These are phyloP conservation scores for Mythimna impura DNA, from an alignment of 2,888 invertebrate genomes.

Conservation along the genomic window DNA sequence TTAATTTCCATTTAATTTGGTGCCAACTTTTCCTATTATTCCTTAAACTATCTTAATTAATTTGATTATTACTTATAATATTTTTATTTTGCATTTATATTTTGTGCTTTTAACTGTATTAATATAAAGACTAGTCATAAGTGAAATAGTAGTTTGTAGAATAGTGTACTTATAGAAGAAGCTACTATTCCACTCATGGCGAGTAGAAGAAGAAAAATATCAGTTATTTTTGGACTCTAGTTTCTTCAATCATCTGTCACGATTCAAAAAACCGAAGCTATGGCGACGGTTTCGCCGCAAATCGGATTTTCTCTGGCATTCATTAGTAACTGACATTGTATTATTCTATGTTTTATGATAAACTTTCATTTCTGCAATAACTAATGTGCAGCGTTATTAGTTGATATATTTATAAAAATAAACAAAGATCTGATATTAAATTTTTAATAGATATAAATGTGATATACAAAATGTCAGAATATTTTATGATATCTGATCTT, in stretches of 20 bases:
- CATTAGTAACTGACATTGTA: conserved; percentile 3
- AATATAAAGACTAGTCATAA: conserved; percentile 7
- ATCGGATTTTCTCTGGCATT: conserved; percentile 24
- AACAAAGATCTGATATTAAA: conserved; percentile 35
- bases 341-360: background rate
- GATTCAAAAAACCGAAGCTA: background rate
- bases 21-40: conserved; percentile 43
- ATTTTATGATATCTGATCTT: background rate
- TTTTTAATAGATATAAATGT: background rate
- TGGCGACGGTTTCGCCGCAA: background rate
- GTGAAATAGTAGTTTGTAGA: conserved; percentile 25
- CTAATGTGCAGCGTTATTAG: background rate
- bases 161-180: background rate
- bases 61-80: conserved; percentile 38
- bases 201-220: background rate
- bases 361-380: background rate
- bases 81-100: conserved; percentile 29
- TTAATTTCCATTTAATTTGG: conserved; percentile 51
- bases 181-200: conserved; percentile 1
- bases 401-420: background rate
- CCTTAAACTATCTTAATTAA: conserved; percentile 44
- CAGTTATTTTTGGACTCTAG: conserved; percentile 30
- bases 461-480: background rate
- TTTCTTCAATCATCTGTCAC: conserved; percentile 4
- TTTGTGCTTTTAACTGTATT: conserved; percentile 33